Evolutionary conservation across 2,113 vertebrate species (phyloP).

Genomic region (Ciconia stormi): DNA sequence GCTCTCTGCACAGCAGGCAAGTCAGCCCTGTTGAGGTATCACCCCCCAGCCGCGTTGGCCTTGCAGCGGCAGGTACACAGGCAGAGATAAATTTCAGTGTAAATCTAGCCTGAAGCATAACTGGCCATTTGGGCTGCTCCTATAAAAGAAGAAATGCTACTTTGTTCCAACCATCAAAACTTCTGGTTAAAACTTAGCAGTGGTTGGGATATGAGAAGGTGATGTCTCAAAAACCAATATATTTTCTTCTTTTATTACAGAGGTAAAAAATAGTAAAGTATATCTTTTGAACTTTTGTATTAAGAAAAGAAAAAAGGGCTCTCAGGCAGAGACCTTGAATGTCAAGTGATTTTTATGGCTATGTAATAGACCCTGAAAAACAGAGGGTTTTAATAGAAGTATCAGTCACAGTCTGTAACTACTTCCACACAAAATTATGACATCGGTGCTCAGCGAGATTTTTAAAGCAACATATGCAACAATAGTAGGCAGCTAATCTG

Average conservation of each 20-base stretch:
- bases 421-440: neutral
- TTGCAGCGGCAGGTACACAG: neutral
- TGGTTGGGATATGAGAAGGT: neutral
- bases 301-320: neutral
- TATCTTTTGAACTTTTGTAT: neutral
- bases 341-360: constrained; percentile 4
- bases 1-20: neutral
- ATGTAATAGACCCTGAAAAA: neutral
- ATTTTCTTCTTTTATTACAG: neutral
- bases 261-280: neutral
- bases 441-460: neutral
- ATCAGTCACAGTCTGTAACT: neutral
- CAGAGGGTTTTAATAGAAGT: neutral
- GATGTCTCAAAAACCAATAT: neutral
- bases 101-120: neutral
- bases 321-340: neutral
- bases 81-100: neutral
- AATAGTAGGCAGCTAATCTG: neutral
- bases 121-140: neutral
- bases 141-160: neutral
- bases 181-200: neutral
- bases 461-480: neutral
- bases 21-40: neutral
- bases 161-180: neutral
- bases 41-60: neutral